Conservation (phyloP, 2,113 vertebrate species). For the Hippolais icterina region DNA sequence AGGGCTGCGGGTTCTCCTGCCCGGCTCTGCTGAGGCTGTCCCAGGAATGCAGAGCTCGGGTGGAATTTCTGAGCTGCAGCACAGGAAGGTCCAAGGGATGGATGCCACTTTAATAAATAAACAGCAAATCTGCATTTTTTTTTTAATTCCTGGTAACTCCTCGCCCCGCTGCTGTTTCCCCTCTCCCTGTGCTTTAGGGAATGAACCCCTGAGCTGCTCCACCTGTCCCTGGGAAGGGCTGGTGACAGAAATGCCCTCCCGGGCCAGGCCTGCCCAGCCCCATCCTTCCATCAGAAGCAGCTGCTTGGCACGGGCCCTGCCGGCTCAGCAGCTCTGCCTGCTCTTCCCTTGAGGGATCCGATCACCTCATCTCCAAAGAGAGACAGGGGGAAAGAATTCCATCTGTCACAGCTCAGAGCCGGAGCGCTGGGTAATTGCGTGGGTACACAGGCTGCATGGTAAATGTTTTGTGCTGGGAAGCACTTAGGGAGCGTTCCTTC, state of each 20-base stretch:
- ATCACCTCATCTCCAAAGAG: slow-evolving; percentile 71
- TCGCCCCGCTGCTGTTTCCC: not conserved
- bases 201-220: not conserved
- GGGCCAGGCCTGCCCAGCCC: not conserved
- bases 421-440: slow-evolving; percentile 20
- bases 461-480: slow-evolving; percentile 51
- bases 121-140: not conserved
- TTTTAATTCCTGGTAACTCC: not conserved
- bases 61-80: not conserved
- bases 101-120: not conserved
- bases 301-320: slow-evolving; percentile 46
- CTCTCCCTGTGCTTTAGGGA: not conserved
- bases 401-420: slow-evolving; percentile 69
- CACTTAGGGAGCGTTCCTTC: slow-evolving; percentile 58
- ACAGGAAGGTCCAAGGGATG: not conserved
- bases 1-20: not conserved
- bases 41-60: not conserved
- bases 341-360: slow-evolving; percentile 59
- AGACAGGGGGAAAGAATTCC: slow-evolving; percentile 31
- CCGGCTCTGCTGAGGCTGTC: not conserved
- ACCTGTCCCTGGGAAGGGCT: not conserved
- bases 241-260: not conserved
- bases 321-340: slow-evolving; percentile 59
- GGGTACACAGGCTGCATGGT: slow-evolving; percentile 55
- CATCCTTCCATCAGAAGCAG: slow-evolving; percentile 3